phyloP scores from a whole-genome alignment of 2,113 vertebrate species.

The Macroglossus sobrinus region DNA sequence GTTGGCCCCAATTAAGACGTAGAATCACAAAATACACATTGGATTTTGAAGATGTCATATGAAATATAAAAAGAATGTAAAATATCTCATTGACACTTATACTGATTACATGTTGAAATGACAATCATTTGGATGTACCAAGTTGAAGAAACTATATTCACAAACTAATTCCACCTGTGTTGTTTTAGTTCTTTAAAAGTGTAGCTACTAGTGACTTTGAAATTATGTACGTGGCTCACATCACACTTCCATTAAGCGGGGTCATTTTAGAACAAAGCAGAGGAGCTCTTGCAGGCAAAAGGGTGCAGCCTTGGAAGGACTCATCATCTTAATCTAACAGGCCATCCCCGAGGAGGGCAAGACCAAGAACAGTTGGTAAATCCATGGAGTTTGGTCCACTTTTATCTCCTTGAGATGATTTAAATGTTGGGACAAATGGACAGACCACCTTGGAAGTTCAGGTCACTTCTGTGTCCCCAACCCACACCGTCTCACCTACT shows the following conservation, averaged over 20 bases:
- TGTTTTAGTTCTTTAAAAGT: not conserved
- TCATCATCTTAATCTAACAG: not conserved
- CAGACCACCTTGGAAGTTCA: not conserved
- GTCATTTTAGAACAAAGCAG: not conserved
- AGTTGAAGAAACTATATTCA: not conserved
- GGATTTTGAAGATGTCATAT: not conserved
- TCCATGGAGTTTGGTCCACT: not conserved
- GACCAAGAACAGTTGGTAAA: not conserved
- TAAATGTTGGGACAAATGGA: not conserved
- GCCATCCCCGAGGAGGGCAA: not conserved
- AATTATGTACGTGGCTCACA: not conserved
- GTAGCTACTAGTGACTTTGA: not conserved
- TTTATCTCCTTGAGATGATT: not conserved
- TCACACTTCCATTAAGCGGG: not conserved
- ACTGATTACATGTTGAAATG: not conserved
- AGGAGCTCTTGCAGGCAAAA: not conserved
- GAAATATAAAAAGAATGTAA: not conserved
- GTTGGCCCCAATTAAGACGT: not conserved
- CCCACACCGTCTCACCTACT: rapidly evolving
- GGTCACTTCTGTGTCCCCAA: not conserved
- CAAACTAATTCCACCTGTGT: not conserved
- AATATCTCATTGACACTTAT: not conserved
- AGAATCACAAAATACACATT: not conserved
- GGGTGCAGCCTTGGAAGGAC: too few species aligned
- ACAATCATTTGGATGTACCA: not conserved